phyloP scores from a whole-genome alignment of 1,140 invertebrate genomes.

The Ceratosolen solmsi region DNA sequence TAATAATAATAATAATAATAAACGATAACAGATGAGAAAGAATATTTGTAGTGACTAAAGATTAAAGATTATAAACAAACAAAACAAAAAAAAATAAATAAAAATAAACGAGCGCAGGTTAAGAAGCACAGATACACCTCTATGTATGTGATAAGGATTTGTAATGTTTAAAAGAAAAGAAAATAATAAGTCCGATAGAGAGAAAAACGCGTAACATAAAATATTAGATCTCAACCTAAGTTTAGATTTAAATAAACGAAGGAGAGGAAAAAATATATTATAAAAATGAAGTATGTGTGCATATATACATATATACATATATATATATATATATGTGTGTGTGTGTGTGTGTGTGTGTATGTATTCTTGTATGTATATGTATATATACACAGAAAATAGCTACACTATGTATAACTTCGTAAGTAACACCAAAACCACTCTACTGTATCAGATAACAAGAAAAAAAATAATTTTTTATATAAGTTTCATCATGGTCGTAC shows the following conservation, averaged over 20 bases:
- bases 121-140: slow-evolving; percentile 55
- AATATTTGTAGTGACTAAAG: slow-evolving; percentile 33
- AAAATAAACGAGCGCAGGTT: slow-evolving; percentile 2
- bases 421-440: slow-evolving; percentile 72
- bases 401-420: slow-evolving; percentile 60
- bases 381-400: slow-evolving; percentile 53
- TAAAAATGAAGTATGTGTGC: slow-evolving; percentile 46
- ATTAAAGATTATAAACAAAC: slow-evolving; percentile 20
- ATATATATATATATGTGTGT: slow-evolving; percentile 54
- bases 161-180: slow-evolving; percentile 65
- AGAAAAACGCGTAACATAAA: slow-evolving; percentile 67
- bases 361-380: too few relatives aligned
- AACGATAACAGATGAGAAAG: background rate
- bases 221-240: slow-evolving; percentile 71
- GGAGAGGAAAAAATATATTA: slow-evolving; percentile 36
- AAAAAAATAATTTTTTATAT: slow-evolving; percentile 66
- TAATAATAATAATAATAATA: background rate
- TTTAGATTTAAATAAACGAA: slow-evolving; percentile 57
- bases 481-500: slow-evolving; percentile 69
- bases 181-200: too few relatives aligned
- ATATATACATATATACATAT: slow-evolving; percentile 54
- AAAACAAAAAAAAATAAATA: background rate
- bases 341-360: too few relatives aligned
- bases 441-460: slow-evolving; percentile 62
- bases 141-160: slow-evolving; percentile 71